Evolutionary conservation across 2,888 invertebrate species (phyloP).

Genomic region (Venusia cambrica): DNA sequence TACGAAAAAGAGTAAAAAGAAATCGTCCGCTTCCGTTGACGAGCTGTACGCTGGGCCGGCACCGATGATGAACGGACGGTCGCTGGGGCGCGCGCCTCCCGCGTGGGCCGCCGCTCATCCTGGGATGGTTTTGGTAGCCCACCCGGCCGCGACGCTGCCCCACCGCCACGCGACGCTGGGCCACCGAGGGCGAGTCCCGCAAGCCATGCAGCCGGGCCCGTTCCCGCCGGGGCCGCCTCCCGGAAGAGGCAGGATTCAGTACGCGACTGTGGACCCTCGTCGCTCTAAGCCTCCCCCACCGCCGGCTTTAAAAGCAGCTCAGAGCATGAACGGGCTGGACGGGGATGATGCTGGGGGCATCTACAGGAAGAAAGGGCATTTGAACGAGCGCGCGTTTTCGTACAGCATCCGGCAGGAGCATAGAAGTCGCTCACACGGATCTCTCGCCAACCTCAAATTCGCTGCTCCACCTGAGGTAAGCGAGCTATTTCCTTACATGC

Average conservation of each 20-base stretch:
- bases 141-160: slow-evolving; percentile 68
- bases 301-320: slow-evolving; percentile 84
- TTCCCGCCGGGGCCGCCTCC: slow-evolving; percentile 61
- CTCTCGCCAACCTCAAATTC: slow-evolving; percentile 94
- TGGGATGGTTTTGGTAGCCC: slow-evolving; percentile 70
- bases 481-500: slow-evolving; percentile 3
- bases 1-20: slow-evolving; percentile 79
- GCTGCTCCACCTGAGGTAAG: slow-evolving; percentile 85
- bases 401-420: slow-evolving; percentile 97
- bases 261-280: slow-evolving; percentile 83
- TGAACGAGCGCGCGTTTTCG: slow-evolving; percentile 95
- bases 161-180: slow-evolving; percentile 75
- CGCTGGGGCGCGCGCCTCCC: slow-evolving; percentile 69
- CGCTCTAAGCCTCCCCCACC: slow-evolving; percentile 83
- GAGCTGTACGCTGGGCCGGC: slow-evolving; percentile 80
- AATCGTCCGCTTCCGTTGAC: slow-evolving; percentile 79
- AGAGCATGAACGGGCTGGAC: slow-evolving; percentile 84
- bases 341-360: slow-evolving; percentile 85
- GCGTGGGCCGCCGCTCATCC: slow-evolving; percentile 65
- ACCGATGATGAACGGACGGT: slow-evolving; percentile 66
- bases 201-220: slow-evolving; percentile 74
- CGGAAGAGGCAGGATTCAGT: slow-evolving; percentile 73
- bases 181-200: slow-evolving; percentile 81
- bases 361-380: slow-evolving; percentile 93
- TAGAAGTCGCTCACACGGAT: slow-evolving; percentile 94